phyloP scores from a whole-genome alignment of 2,888 invertebrate genomes.

The Drosophila suboccidentalis region DNA sequence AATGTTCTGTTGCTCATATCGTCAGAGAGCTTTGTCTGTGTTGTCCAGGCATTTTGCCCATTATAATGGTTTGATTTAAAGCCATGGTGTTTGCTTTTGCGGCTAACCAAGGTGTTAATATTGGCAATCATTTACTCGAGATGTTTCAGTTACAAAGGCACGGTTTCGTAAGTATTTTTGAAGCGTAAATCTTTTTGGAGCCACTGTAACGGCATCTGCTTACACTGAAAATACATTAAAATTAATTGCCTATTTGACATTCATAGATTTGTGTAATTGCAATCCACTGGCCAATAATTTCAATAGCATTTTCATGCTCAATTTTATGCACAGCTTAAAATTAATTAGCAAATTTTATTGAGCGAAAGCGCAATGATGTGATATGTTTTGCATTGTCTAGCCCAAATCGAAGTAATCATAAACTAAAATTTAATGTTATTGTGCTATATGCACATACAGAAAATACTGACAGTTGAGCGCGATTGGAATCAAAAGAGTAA shows the following conservation, averaged over 20 bases:
- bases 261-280: constrained; percentile 42
- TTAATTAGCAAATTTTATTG: too few relatives aligned
- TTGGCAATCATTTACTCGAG: constrained; percentile 58
- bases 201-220: constrained; percentile 12
- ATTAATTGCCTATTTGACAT: constrained; percentile 35
- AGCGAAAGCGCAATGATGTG: too few relatives aligned
- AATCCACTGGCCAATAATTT: constrained; percentile 65
- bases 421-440: too few relatives aligned
- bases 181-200: constrained; percentile 33
- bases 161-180: constrained; percentile 53
- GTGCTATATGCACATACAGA: too few relatives aligned
- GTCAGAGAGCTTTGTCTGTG: constrained; percentile 27
- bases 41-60: constrained; percentile 51
- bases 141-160: constrained; percentile 39
- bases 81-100: constrained; percentile 73
- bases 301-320: too few relatives aligned
- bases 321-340: too few relatives aligned
- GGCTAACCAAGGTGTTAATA: constrained; percentile 73
- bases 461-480: too few relatives aligned
- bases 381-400: too few relatives aligned
- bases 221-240: constrained; percentile 47
- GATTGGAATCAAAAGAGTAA: too few relatives aligned
- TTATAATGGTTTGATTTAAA: constrained; percentile 74
- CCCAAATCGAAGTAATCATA: too few relatives aligned
- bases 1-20: constrained; percentile 18